Evolutionary conservation across 2,797 vertebrate species (phyloP), one percentile per base, ranked within the genome.

Genomic region (Chelon auratus): DNA sequence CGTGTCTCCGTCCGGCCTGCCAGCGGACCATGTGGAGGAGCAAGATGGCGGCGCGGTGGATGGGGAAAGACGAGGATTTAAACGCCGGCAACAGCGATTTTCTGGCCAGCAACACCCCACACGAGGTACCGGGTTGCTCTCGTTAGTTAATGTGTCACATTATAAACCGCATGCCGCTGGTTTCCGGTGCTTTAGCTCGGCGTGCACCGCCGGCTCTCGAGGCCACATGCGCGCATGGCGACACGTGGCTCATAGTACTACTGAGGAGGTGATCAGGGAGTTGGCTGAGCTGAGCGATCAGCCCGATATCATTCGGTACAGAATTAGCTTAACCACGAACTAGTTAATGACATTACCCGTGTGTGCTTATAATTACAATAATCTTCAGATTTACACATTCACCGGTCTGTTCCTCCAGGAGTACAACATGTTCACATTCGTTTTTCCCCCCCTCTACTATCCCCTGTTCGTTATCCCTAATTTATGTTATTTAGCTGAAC

Each of bases 21-120:
- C 80, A 67, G 82, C 50, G 68, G 66, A 64, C 87, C 91, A 91
- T 83, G 91, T 89, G 90, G 78, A 83, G 81, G 83, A 67, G 89
- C 94, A 97, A 97, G 94, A 97, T 97, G 96, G 96, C 96, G 94
- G 93, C 94, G 92, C 95, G 91, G 94, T 95, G 94, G 94, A 94
- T 89, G 78, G 83, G 89, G 57, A 87, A 89, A 87, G 94, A 94
- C 84, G 91, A 80, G 68, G 50, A 66, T 82, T 83, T 94, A 91
- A 94, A 91, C 72, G 77, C 91, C 88, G 91, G 85, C 69, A 90
- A 78, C 53, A 55, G 65, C 74, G 90, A 78, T 43, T 83, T 81
- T 71, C 60, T 80, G 68, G 20, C 22, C 61, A 0, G 54, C 72
- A 87, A 79, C 63, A 70, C 67, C 47, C 76, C 72, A n/a, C 54